phyloP scores from a whole-genome alignment of 1,140 invertebrate genomes.

The Varroa destructor region DNA sequence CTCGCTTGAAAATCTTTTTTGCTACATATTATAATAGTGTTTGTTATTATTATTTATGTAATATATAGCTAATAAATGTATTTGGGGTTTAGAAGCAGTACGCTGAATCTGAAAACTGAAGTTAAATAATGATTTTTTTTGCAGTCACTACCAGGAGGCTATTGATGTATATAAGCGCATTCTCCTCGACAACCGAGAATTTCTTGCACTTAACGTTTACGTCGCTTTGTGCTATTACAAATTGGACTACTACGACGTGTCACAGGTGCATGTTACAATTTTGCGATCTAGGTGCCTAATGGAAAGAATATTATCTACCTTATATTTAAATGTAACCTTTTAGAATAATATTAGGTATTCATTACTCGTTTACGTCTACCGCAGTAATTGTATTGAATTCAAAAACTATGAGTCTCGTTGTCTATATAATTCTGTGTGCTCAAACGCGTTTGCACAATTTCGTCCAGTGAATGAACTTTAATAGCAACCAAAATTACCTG shows the following conservation, averaged over 20 bases:
- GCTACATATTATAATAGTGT: too few species aligned
- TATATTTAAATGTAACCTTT: conserved; percentile 17
- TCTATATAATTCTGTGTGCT: too few species aligned
- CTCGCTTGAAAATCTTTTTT: too few species aligned
- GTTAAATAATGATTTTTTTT: conserved; percentile 31
- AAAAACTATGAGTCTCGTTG: too few species aligned
- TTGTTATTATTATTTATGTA: too few species aligned
- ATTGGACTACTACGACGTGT: conserved; percentile 60
- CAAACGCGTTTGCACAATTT: too few species aligned
- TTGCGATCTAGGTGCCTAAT: not conserved
- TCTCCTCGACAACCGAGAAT: conserved; percentile 79
- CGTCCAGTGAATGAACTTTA: too few species aligned
- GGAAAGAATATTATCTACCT: not conserved
- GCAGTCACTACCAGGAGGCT: conserved; percentile 92
- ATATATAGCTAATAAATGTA: too few species aligned
- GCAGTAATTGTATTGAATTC: not conserved
- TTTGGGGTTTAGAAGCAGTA: too few species aligned
- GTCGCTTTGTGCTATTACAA: conserved; percentile 96
- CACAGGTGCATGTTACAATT: conserved; percentile 40
- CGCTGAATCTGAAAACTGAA: too few species aligned
- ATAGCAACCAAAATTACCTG: too few species aligned
- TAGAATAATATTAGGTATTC: not conserved
- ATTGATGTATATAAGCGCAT: conserved; percentile 97
- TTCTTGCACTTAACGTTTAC: conserved; percentile 87
- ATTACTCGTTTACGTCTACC: not conserved